Percentiles rank a stretch among this genome's conserved stretches.
Evolutionary conservation across 2,888 invertebrate genomes (phyloP).

Genomic region (Stenurella melanura): DNA sequence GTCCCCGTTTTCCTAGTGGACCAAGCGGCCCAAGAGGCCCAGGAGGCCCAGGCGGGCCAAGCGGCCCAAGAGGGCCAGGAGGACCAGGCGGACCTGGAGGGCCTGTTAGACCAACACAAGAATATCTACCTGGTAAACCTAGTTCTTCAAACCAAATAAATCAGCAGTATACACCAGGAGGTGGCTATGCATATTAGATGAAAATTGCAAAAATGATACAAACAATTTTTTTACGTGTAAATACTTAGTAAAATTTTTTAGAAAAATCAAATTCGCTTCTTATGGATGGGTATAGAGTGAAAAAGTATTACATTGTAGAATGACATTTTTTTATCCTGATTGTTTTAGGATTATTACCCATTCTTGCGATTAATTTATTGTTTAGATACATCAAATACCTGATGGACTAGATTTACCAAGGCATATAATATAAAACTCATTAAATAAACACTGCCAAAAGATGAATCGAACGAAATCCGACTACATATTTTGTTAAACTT

Average conservation of each 20-base stretch:
- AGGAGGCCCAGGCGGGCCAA: constrained; percentile 35
- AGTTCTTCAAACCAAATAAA: constrained; percentile 47
- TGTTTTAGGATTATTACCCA: neutral
- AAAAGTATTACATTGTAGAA: constrained; percentile 1
- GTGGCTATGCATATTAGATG: constrained; percentile 69
- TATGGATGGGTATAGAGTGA: neutral
- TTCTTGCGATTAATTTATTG: neutral
- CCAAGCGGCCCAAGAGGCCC: constrained; percentile 41
- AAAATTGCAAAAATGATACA: constrained; percentile 10
- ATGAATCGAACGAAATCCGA: neutral
- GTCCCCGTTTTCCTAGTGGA: constrained; percentile 32
- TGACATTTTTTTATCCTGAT: constrained; percentile 3
- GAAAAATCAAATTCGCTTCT: constrained; percentile 3
- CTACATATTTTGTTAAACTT: neutral
- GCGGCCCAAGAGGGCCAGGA: neutral
- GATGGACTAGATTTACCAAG: constrained; percentile 14
- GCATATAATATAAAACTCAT: neutral
- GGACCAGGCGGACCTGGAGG: neutral
- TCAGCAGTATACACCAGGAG: constrained; percentile 66
- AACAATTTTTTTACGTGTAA: constrained; percentile 5
- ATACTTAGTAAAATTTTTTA: constrained; percentile 36
- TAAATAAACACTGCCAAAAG: constrained; percentile 29
- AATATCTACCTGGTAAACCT: constrained; percentile 42
- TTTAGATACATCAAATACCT: neutral
- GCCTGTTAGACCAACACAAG: constrained; percentile 22